These are phyloP conservation scores for Hybognathus amarus DNA, from an alignment of 2,797 vertebrate species.

Conservation along the genomic window DNA sequence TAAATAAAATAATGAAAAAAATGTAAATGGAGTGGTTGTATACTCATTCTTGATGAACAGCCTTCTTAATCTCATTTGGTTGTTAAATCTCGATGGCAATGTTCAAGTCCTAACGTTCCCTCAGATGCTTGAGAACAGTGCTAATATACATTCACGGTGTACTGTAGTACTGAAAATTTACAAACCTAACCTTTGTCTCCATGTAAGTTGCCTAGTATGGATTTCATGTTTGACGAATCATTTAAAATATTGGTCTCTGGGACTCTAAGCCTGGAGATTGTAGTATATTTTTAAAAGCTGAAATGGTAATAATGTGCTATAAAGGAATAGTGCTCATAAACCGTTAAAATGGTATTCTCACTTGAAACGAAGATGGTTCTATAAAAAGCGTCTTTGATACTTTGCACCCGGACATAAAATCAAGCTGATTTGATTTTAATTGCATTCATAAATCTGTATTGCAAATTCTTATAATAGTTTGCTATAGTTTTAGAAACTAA, in stretches of 20 bases:
- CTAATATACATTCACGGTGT: neutral
- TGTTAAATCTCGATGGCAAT: neutral
- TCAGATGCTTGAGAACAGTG: neutral
- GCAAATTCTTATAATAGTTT: too few species aligned
- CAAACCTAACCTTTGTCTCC: neutral
- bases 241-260: neutral
- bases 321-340: neutral
- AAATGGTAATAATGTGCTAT: neutral
- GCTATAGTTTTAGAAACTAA: too few species aligned
- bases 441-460: neutral
- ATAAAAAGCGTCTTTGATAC: neutral
- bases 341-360: neutral
- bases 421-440: neutral
- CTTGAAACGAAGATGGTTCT: neutral
- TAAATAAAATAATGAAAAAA: constrained; percentile 76
- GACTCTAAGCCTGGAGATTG: neutral
- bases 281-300: neutral
- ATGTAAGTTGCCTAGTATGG: neutral
- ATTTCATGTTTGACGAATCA: neutral
- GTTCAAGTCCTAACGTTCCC: too few species aligned
- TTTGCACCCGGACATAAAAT: neutral
- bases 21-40: constrained; percentile 10
- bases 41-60: neutral
- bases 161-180: too few species aligned
- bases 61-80: neutral